Evolutionary conservation across 1,140 invertebrate species (phyloP).

Genomic region (Hylaeus anthracinus): DNA sequence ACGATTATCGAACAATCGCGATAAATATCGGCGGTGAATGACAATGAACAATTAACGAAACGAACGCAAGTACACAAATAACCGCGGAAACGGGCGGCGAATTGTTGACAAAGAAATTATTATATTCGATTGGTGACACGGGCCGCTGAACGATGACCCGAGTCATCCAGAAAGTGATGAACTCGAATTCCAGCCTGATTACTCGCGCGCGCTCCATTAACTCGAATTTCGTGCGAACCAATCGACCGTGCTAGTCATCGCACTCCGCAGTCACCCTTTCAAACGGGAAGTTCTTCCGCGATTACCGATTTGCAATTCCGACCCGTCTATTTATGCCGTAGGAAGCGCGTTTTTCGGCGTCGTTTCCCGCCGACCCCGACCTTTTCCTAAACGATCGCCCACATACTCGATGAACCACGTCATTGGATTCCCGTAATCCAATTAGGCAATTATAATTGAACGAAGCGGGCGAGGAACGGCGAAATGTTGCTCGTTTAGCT

Average conservation of each 20-base stretch:
- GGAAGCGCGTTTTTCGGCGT: neutral
- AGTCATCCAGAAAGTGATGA: constrained; percentile 69
- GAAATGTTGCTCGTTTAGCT: neutral
- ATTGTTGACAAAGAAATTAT: constrained; percentile 56
- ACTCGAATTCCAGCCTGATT: constrained; percentile 67
- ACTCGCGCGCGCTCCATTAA: constrained; percentile 63
- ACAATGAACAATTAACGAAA: constrained; percentile 39
- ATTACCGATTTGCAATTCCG: constrained; percentile 41
- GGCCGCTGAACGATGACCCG: constrained; percentile 59
- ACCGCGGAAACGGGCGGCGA: neutral
- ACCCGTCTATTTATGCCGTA: constrained; percentile 14
- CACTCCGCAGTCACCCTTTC: constrained; percentile 38
- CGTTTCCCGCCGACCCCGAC: neutral
- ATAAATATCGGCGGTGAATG: constrained; percentile 35
- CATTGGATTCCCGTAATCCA: constrained; percentile 26
- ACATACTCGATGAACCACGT: constrained; percentile 15
- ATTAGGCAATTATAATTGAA: constrained; percentile 13
- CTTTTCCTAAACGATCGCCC: constrained; percentile 2
- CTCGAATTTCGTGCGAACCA: constrained; percentile 66
- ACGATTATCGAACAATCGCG: constrained; percentile 13
- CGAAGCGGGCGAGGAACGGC: neutral
- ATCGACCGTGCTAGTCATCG: constrained; percentile 64
- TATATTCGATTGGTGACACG: constrained; percentile 64
- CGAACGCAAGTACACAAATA: neutral
- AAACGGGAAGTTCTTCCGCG: constrained; percentile 48